These are phyloP conservation scores for Okapia johnstoni DNA, from an alignment of 2,113 vertebrate species.

Conservation along the genomic window DNA sequence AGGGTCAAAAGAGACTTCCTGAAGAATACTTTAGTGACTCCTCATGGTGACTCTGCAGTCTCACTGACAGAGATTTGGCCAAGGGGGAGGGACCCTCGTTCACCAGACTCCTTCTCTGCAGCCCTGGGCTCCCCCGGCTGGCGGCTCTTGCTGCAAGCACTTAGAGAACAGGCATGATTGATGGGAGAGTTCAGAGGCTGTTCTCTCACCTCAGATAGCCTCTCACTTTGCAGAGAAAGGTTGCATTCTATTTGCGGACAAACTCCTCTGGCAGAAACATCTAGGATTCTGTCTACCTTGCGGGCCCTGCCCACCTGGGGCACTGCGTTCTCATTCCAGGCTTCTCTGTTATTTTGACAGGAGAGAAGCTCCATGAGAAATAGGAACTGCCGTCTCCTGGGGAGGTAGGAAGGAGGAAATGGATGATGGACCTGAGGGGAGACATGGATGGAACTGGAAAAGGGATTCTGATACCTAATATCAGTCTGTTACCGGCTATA, in stretches of 20 bases:
- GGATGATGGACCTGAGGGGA: background rate
- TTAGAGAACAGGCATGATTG: background rate
- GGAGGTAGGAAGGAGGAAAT: background rate
- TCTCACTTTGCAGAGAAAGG: background rate
- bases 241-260: background rate
- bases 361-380: background rate
- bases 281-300: background rate
- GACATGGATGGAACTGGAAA: background rate
- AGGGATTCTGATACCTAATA: background rate
- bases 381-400: background rate
- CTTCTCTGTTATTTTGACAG: background rate
- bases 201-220: background rate
- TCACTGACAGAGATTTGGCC: background rate
- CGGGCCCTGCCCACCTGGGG: background rate
- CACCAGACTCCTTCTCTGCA: background rate
- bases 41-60: background rate
- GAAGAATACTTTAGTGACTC: background rate
- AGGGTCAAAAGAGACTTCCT: background rate
- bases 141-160: background rate
- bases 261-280: background rate
- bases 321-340: background rate
- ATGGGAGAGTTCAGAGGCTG: background rate
- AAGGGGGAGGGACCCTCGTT: background rate
- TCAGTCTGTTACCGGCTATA: background rate
- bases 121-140: background rate